These are phyloP conservation scores for Drosophila affinis DNA, from an alignment of 2,888 invertebrate genomes.

Conservation along the genomic window DNA sequence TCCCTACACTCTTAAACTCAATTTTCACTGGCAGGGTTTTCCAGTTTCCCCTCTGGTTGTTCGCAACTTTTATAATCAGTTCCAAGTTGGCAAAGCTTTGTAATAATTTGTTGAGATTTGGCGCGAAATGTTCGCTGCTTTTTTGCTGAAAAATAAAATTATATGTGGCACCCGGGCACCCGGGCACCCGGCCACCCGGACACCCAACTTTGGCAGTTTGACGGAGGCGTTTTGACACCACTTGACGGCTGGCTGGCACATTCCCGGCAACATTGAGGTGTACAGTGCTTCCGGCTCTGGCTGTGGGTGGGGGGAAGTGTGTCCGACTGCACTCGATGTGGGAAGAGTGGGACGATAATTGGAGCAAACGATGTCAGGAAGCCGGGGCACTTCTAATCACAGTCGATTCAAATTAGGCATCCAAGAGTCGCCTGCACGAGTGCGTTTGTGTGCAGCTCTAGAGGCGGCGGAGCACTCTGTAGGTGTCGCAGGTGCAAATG, in stretches of 20 bases:
- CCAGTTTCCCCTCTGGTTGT: slow-evolving; percentile 21
- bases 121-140: slow-evolving; percentile 63
- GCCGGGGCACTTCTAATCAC: slow-evolving; percentile 29
- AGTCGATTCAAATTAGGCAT: slow-evolving; percentile 30
- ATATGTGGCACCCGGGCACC: slow-evolving; percentile 11
- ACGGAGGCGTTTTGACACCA: slow-evolving; percentile 39
- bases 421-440: neutral
- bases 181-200: no score
- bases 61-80: slow-evolving; percentile 75
- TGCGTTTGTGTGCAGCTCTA: slow-evolving; percentile 16
- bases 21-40: slow-evolving; percentile 6
- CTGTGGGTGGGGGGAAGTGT: slow-evolving; percentile 15
- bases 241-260: slow-evolving; percentile 18
- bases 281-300: neutral
- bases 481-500: slow-evolving; percentile 67
- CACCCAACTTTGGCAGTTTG: slow-evolving; percentile 27
- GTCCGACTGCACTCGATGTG: slow-evolving; percentile 25
- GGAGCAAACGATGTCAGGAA: slow-evolving; percentile 12
- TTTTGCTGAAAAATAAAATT: slow-evolving; percentile 36
- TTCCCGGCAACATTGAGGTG: slow-evolving; percentile 45
- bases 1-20: slow-evolving; percentile 9
- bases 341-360: slow-evolving; percentile 19
- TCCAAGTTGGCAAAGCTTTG: slow-evolving; percentile 75
- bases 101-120: slow-evolving; percentile 74
- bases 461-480: slow-evolving; percentile 53